phyloP scores from a whole-genome alignment of 2,113 vertebrate species.

The Pyxicephalus adspersus region DNA sequence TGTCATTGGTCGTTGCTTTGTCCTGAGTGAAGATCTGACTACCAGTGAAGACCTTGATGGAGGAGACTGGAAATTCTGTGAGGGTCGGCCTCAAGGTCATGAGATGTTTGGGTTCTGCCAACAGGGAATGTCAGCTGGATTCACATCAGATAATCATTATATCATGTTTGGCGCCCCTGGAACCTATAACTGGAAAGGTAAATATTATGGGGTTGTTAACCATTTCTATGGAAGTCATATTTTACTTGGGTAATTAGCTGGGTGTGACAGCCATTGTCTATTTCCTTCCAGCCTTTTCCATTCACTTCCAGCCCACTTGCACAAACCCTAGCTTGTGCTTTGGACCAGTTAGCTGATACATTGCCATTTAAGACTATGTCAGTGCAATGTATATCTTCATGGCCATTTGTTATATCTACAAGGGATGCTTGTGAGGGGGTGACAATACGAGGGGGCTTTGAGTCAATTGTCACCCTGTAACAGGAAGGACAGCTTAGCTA shows the following conservation, averaged over 20 bases:
- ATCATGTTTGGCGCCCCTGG: constrained; percentile 92
- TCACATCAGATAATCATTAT: constrained; percentile 89
- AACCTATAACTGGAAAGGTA: constrained; percentile 98
- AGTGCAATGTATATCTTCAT: too few species aligned
- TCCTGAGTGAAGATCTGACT: constrained; percentile 88
- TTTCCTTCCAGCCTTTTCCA: too few species aligned
- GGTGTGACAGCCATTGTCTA: background rate
- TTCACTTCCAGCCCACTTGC: too few species aligned
- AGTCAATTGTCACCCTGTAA: too few species aligned
- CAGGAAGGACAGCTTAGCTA: too few species aligned
- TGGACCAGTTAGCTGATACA: too few species aligned
- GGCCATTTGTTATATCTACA: too few species aligned
- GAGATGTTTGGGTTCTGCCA: constrained; percentile 95
- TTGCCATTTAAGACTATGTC: too few species aligned
- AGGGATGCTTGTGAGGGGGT: too few species aligned
- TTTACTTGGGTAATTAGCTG: background rate
- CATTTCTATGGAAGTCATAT: background rate
- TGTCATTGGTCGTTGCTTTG: constrained; percentile 90
- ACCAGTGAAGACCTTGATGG: constrained; percentile 86
- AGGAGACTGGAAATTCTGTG: constrained; percentile 95
- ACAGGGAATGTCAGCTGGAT: constrained; percentile 89
- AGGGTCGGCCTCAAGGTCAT: constrained; percentile 88
- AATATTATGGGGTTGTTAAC: constrained; percentile 26
- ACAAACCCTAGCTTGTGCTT: too few species aligned
- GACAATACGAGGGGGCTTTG: too few species aligned